Conservation (phyloP, 2,113 vertebrate genomes). For the Vulpes lagopus region DNA sequence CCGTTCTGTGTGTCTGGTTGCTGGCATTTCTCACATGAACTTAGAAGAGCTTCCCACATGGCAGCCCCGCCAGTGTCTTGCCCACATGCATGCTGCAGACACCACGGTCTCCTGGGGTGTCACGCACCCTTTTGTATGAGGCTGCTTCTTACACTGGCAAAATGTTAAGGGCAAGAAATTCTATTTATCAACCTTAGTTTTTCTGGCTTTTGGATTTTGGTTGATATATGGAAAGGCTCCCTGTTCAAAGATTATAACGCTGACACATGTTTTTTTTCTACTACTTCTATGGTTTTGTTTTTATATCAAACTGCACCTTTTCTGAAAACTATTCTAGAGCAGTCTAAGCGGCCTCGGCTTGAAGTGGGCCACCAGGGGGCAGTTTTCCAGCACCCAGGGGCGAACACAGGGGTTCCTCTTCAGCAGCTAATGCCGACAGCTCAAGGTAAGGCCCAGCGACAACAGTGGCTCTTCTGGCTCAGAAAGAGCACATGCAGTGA, state of each 20-base stretch:
- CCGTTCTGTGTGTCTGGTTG: neutral
- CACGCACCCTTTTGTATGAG: constrained; percentile 18
- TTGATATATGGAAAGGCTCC: constrained; percentile 25
- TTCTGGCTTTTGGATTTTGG: constrained; percentile 32
- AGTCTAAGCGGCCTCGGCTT: constrained; percentile 99
- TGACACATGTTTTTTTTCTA: constrained; percentile 74
- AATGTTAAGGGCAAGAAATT: constrained; percentile 32
- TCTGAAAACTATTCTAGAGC: constrained; percentile 94
- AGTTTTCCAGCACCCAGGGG: constrained; percentile 99
- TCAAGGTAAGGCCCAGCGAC: constrained; percentile 92
- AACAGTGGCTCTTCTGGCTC: neutral
- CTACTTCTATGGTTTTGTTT: constrained; percentile 78
- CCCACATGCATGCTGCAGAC: neutral
- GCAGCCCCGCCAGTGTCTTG: neutral
- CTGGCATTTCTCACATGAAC: neutral
- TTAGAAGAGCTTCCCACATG: neutral
- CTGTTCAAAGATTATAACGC: constrained; percentile 74
- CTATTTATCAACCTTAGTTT: neutral
- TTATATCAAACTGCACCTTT: constrained; percentile 78
- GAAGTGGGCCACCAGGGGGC: constrained; percentile 99
- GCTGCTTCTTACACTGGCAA: constrained; percentile 2
- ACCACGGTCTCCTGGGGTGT: neutral
- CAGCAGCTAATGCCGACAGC: constrained; percentile 99
- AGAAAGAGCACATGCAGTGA: neutral
- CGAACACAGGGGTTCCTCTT: constrained; percentile 97